Evolutionary conservation across 2,113 vertebrate genomes (phyloP).

Genomic region (Burhinus bistriatus): DNA sequence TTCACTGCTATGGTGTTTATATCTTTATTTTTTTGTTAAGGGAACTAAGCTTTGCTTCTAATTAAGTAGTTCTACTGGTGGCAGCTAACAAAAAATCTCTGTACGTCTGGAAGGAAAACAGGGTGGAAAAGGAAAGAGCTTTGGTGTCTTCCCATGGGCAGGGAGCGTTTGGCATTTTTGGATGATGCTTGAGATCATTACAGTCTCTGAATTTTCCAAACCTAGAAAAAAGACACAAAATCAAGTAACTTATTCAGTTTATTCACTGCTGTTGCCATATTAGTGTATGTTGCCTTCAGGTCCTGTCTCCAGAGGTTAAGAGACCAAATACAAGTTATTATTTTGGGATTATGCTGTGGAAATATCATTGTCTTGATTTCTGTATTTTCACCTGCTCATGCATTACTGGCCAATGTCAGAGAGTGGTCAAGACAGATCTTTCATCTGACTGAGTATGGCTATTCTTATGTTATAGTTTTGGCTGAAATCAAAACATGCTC

Average conservation of each 20-base stretch:
- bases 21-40: not conserved
- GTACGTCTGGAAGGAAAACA: not conserved
- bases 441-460: not conserved
- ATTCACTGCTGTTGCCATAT: not conserved
- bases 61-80: not conserved
- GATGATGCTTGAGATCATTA: not conserved
- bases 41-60: not conserved
- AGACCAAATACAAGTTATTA: not conserved
- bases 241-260: not conserved
- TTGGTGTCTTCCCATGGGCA: not conserved
- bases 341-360: not conserved
- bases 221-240: not conserved
- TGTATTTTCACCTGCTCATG: not conserved
- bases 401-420: not conserved
- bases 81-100: not conserved
- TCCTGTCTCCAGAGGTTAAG: not conserved
- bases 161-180: not conserved
- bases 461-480: not conserved
- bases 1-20: not conserved
- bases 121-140: not conserved
- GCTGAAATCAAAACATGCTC: not conserved
- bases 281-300: not conserved
- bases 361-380: not conserved
- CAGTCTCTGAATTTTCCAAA: not conserved
- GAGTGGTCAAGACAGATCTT: not conserved